Percentiles rank a stretch among this genome's conserved stretches.
Conservation (phyloP, 1,140 invertebrate genomes). For the Ips nitidus region DNA sequence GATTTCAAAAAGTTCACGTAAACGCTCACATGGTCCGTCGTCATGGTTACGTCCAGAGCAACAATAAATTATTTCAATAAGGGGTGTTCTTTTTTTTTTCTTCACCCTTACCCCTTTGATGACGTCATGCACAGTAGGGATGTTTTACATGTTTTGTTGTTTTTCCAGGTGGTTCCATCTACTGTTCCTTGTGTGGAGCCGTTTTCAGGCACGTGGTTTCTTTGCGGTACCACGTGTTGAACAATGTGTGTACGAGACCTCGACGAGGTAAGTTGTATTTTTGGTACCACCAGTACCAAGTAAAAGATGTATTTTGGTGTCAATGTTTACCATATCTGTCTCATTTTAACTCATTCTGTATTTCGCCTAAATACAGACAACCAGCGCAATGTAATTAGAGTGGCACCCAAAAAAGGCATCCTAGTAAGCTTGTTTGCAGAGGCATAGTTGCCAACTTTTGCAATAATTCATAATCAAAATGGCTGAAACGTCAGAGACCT, state of each 20-base stretch:
- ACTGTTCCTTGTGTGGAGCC: constrained; percentile 11
- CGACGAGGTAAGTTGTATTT: constrained; percentile 19
- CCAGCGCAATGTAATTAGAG: too few species aligned
- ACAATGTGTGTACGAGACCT: constrained; percentile 31
- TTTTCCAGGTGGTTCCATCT: background rate
- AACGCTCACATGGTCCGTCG: constrained; percentile 11
- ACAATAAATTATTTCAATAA: too few species aligned
- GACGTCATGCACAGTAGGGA: too few species aligned
- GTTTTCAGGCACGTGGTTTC: constrained; percentile 15
- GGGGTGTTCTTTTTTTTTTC: background rate
- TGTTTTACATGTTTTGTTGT: too few species aligned
- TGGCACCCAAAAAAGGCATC: too few species aligned
- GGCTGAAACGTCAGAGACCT: too few species aligned
- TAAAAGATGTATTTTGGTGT: background rate
- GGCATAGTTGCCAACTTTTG: too few species aligned
- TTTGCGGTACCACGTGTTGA: constrained; percentile 23
- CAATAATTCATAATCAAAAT: too few species aligned
- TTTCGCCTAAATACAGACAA: background rate
- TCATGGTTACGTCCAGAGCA: constrained; percentile 3
- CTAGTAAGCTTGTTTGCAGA: too few species aligned
- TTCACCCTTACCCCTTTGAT: too few species aligned
- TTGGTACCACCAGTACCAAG: background rate
- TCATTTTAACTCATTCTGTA: too few species aligned
- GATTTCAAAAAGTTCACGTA: constrained; percentile 28
- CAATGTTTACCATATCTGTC: too few species aligned